Base-by-base conservation (phyloP, 2,888 invertebrate species). In the Papilio protenor region DNA sequence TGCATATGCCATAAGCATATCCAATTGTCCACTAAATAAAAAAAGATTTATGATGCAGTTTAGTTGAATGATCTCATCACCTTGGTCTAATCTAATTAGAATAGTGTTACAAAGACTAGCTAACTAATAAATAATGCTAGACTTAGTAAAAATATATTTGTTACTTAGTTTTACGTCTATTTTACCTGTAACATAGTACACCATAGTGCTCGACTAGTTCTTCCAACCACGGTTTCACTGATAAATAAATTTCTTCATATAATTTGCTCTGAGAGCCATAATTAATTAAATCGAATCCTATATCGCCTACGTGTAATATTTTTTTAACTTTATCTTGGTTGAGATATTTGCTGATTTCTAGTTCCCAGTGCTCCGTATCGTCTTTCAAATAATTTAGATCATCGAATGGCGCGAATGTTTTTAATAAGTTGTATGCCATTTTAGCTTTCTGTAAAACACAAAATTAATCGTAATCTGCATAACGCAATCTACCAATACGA, bases 221-320 rank as follows among this genome's bases (percentile, higher is more conserved):
- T 47, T 95, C 94, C 33, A 97, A 86, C 89, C 95, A 95, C 0
- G 95, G 93, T 77, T 96, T 96, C 1, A 96, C 95, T 0, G 96
- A 96, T 82, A 96, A 95, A 95, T 97, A 96, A 45, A 97, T 91
- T 86, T 98, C 98, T 10, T 92, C 90, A 78, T 95, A 87, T 82
- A 97, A 91, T 83, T 96, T 94, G 40, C 90, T 82, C 86, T 97
- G 96, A 0, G 97, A 97, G 14, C 83, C 73, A 73, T 89, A 89
- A 79, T 94, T 91, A 85, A 90, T 85, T 12, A 84, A 82, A 71
- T 86, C 72, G 49, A 88, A 91, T 14, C 83, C 80, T 0, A 84
- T 81, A 45, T 96, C 96, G 0, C 91, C 89, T 0, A 84, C 89
- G 73, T 91, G 90, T 49, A 92, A 84, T 61, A 77, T 78, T 0